These are phyloP conservation scores for Magallana nippona DNA, from an alignment of 2,888 invertebrate species.

Conservation along the genomic window DNA sequence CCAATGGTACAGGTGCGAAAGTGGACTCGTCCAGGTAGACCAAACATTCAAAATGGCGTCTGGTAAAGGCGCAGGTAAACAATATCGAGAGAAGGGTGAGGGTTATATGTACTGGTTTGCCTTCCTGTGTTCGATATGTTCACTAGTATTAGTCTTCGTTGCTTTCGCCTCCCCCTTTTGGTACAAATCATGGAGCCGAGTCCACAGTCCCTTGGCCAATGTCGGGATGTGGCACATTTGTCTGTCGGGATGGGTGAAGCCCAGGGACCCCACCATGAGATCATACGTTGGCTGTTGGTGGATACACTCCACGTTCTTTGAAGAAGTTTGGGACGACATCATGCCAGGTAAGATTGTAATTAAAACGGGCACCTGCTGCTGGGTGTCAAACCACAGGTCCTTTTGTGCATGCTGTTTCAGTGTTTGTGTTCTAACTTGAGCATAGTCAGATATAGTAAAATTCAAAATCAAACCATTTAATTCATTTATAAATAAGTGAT, in stretches of 20 bases:
- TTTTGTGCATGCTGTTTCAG: no score
- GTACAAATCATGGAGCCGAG: constrained; percentile 75
- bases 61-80: constrained; percentile 23
- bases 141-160: constrained; percentile 68
- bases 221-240: constrained; percentile 75
- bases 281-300: constrained; percentile 77
- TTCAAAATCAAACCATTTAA: no score
- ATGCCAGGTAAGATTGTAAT: constrained; percentile 67
- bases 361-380: neutral
- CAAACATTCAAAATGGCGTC: constrained; percentile 46
- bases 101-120: constrained; percentile 61
- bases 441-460: no score
- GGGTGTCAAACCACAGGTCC: no score
- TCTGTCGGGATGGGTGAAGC: constrained; percentile 72
- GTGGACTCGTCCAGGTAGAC: constrained; percentile 52
- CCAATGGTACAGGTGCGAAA: constrained; percentile 47
- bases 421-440: no score
- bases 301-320: constrained; percentile 74
- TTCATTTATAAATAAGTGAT: no score
- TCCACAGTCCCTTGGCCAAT: constrained; percentile 73
- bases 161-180: constrained; percentile 72
- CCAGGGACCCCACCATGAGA: constrained; percentile 69
- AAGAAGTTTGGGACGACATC: constrained; percentile 63
- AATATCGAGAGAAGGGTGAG: constrained; percentile 25
- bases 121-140: constrained; percentile 59